Evolutionary conservation across 1,140 invertebrate genomes (phyloP).

Genomic region (Conus ventricosus): DNA sequence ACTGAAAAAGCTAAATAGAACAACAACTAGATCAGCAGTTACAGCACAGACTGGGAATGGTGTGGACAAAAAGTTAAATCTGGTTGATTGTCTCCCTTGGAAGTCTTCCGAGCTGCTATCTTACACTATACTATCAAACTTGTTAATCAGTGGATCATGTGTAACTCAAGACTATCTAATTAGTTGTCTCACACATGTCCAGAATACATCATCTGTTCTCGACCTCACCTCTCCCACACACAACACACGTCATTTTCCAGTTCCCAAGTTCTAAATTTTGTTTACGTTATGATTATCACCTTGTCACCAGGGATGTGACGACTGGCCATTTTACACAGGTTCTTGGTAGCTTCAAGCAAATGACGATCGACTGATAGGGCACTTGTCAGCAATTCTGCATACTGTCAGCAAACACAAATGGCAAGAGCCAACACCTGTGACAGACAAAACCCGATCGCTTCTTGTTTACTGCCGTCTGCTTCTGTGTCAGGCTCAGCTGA

Average conservation of each 20-base stretch:
- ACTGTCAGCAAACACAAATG: slow-evolving; percentile 23
- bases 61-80: too few species aligned
- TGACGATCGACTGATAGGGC: background rate
- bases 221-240: background rate
- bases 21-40: too few species aligned
- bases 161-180: too few species aligned
- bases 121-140: too few species aligned
- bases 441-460: slow-evolving; percentile 21
- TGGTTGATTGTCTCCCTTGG: too few species aligned
- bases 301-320: slow-evolving; percentile 64
- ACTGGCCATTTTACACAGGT: slow-evolving; percentile 41
- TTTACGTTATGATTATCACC: slow-evolving; percentile 43
- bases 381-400: slow-evolving; percentile 31
- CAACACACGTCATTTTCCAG: background rate
- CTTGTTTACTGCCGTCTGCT: slow-evolving; percentile 30
- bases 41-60: too few species aligned
- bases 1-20: too few species aligned
- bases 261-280: too few species aligned
- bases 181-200: too few species aligned
- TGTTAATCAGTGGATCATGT: too few species aligned
- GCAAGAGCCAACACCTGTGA: slow-evolving; percentile 5
- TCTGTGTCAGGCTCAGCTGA: slow-evolving; percentile 11
- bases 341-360: background rate
- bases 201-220: too few species aligned
- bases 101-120: too few species aligned